Percentiles rank a stretch among this genome's conserved stretches.
These are phyloP conservation scores for Halcyon smyrnensis DNA, from an alignment of 2,797 vertebrate genomes.

Conservation along the genomic window DNA sequence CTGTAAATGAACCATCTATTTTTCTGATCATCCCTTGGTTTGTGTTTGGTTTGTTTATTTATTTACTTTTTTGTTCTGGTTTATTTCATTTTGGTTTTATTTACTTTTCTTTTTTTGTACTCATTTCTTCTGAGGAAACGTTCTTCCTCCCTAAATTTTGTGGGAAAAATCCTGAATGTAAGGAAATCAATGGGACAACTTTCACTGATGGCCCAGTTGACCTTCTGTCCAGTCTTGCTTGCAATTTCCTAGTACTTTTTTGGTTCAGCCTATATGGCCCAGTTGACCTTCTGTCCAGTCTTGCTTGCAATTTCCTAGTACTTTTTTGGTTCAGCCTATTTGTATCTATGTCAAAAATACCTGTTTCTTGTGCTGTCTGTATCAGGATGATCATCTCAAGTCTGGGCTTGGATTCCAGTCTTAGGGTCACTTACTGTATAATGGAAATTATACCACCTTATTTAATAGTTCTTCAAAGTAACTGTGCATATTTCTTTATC, in stretches of 20 bases:
- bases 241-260: background rate
- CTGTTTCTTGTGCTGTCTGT: background rate
- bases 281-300: background rate
- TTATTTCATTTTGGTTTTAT: background rate
- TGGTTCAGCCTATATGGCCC: background rate
- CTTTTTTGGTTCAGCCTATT: background rate
- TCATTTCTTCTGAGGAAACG: background rate
- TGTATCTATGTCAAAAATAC: background rate
- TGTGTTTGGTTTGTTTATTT: background rate
- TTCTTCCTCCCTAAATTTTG: background rate
- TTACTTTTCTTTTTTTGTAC: background rate
- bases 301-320: background rate
- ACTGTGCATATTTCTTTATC: background rate
- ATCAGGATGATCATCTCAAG: background rate
- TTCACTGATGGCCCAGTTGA: background rate
- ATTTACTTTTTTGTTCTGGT: background rate
- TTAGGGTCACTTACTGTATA: background rate
- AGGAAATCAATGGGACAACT: background rate
- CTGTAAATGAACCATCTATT: background rate
- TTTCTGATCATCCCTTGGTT: background rate
- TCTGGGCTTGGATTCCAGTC: background rate
- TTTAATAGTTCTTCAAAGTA: background rate
- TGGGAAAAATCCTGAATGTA: background rate
- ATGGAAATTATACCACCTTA: background rate
- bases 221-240: background rate